phyloP scores from a whole-genome alignment of 30 jellyfish, hydroid and myxozoan genomes.

The Clytia hemisphaerica region DNA sequence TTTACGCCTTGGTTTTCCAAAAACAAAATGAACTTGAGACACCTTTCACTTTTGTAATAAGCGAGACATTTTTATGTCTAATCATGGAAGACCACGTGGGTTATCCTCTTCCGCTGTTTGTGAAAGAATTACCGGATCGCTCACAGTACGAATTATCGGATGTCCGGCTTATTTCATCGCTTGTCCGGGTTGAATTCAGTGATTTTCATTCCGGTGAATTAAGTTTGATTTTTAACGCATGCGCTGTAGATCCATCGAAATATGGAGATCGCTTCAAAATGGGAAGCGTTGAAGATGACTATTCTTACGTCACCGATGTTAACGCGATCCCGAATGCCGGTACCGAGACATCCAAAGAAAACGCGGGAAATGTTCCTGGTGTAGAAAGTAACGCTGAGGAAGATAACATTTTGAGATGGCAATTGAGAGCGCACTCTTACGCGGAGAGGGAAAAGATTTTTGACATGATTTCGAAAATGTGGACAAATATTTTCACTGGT shows the following conservation, averaged over 20 bases:
- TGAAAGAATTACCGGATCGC: slow-evolving; percentile 65
- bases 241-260: slow-evolving; percentile 63
- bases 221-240: slow-evolving; percentile 51
- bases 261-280: slow-evolving; percentile 59
- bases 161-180: slow-evolving; percentile 48
- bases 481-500: slow-evolving; percentile 56
- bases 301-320: slow-evolving; percentile 66
- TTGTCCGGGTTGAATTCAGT: slow-evolving; percentile 59
- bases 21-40: slow-evolving; percentile 32
- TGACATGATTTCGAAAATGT: slow-evolving; percentile 61
- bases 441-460: slow-evolving; percentile 69
- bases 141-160: slow-evolving; percentile 71
- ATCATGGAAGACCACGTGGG: slow-evolving; percentile 74
- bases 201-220: slow-evolving; percentile 63
- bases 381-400: slow-evolving; percentile 29
- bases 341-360: neutral
- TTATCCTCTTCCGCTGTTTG: slow-evolving; percentile 83
- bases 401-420: slow-evolving; percentile 47
- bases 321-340: slow-evolving; percentile 34
- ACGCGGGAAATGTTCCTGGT: neutral
- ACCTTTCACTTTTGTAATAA: slow-evolving; percentile 74
- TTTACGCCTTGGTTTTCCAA: slow-evolving; percentile 47
- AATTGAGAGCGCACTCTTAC: slow-evolving; percentile 55
- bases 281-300: slow-evolving; percentile 56
- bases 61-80: slow-evolving; percentile 53